Percentiles rank a stretch among this genome's conserved stretches.
Evolutionary conservation across 2,888 invertebrate species (phyloP).

Genomic region (Lithodes maja): DNA sequence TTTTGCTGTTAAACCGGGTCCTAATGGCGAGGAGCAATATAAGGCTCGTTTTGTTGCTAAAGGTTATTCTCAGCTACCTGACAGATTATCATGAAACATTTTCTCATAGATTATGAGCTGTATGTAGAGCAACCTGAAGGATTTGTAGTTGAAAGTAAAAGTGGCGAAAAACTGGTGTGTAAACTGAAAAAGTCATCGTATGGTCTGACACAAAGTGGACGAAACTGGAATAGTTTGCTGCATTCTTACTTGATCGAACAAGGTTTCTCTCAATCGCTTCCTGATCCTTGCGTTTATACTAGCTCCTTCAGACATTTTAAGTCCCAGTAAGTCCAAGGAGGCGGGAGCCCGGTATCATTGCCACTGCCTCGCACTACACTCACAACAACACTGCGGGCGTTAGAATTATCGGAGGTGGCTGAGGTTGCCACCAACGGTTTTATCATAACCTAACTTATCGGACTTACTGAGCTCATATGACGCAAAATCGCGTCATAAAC

Average conservation of each 20-base stretch:
- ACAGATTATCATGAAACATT: too few species aligned
- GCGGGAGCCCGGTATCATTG: conserved; percentile 24
- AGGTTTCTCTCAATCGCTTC: too few species aligned
- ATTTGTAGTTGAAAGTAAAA: conserved; percentile 15
- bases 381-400: background rate
- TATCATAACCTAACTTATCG: too few species aligned
- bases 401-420: background rate
- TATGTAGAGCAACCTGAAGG: conserved; percentile 32
- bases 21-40: background rate
- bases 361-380: too few species aligned
- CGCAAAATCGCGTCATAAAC: too few species aligned
- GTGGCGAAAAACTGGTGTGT: conserved; percentile 34
- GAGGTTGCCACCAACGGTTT: too few species aligned
- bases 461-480: too few species aligned
- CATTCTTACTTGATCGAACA: background rate
- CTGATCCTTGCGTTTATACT: too few species aligned
- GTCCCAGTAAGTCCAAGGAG: background rate
- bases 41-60: conserved; percentile 44
- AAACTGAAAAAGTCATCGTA: conserved; percentile 49
- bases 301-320: background rate
- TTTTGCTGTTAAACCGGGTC: background rate
- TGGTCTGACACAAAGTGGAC: conserved; percentile 43
- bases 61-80: conserved; percentile 34
- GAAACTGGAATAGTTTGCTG: conserved; percentile 29
- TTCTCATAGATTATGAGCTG: conserved; percentile 33